These are phyloP conservation scores for Gobius niger DNA, from an alignment of 2,113 vertebrate genomes.

Conservation along the genomic window DNA sequence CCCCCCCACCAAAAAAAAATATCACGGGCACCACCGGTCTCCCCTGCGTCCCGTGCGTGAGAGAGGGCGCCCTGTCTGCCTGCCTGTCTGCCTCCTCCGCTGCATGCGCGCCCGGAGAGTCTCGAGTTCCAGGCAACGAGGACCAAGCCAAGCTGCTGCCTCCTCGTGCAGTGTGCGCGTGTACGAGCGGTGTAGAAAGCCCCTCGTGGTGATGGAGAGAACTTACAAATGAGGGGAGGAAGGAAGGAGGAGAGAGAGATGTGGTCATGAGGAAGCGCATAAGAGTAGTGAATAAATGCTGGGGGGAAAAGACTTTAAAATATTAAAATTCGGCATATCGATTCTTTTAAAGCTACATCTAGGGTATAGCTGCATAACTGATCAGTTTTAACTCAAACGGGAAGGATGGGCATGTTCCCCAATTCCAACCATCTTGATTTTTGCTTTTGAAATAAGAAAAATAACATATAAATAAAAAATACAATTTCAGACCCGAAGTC, in stretches of 20 bases:
- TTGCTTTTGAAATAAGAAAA: too few relatives aligned
- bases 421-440: too few relatives aligned
- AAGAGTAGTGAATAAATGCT: constrained; percentile 2
- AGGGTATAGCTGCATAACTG: too few relatives aligned
- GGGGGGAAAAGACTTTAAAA: too few relatives aligned
- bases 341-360: too few relatives aligned
- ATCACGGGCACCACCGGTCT: constrained; percentile 26
- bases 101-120: constrained; percentile 49
- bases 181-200: constrained; percentile 58
- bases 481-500: too few relatives aligned
- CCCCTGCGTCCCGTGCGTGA: constrained; percentile 12
- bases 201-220: constrained; percentile 73
- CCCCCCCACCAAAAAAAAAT: constrained; percentile 4
- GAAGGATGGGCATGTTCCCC: too few relatives aligned
- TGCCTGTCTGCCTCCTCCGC: constrained; percentile 51
- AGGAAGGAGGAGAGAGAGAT: constrained; percentile 21
- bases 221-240: constrained; percentile 36
- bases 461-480: too few relatives aligned
- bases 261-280: constrained; percentile 3
- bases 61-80: constrained; percentile 41
- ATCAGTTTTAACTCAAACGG: too few relatives aligned
- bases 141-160: constrained; percentile 18
- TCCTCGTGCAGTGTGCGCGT: constrained; percentile 4
- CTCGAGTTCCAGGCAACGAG: constrained; percentile 37
- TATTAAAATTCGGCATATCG: too few relatives aligned